phyloP scores from a whole-genome alignment of 2,797 vertebrate species.

The Leontopithecus rosalia region DNA sequence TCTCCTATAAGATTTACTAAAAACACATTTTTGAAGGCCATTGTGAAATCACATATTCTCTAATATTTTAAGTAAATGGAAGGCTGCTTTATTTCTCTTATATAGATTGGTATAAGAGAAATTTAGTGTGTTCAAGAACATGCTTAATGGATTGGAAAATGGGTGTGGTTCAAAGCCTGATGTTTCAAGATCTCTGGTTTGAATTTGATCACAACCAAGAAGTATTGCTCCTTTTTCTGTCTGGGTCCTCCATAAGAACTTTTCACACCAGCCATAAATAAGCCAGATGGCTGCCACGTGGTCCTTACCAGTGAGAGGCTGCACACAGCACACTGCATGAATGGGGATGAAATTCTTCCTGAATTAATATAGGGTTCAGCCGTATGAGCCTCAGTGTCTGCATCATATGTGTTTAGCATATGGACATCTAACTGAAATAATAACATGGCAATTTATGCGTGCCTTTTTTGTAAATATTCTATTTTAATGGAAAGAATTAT shows the following conservation, averaged over 20 bases:
- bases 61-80: background rate
- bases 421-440: conserved; percentile 31
- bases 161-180: background rate
- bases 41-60: background rate
- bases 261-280: background rate
- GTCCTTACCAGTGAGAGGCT: background rate
- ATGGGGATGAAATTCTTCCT: background rate
- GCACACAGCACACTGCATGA: background rate
- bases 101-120: background rate
- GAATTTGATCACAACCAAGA: background rate
- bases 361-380: background rate
- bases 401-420: background rate
- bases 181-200: background rate
- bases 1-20: background rate
- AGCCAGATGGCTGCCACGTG: background rate
- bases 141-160: background rate
- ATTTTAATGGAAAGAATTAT: conserved; percentile 50
- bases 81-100: background rate
- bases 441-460: background rate
- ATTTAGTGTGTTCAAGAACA: background rate
- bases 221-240: conserved; percentile 11
- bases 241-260: background rate
- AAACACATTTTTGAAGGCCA: background rate
- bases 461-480: conserved; percentile 20
- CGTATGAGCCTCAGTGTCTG: background rate